Conservation (phyloP, 2,888 invertebrate species). For the Norana najaformis region DNA sequence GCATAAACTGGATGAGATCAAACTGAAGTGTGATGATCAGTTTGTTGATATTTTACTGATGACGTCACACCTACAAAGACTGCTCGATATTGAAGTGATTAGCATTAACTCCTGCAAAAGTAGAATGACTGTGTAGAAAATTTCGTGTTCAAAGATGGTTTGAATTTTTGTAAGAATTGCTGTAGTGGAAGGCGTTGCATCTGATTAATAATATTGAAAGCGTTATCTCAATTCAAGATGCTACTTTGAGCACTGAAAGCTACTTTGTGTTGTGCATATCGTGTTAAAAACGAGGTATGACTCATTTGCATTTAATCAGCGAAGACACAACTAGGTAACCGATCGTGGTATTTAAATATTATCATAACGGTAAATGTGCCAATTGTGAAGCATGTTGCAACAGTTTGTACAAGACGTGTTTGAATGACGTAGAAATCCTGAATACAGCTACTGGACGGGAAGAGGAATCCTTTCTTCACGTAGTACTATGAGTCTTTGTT, state of each 20-base stretch:
- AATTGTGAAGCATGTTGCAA: background rate
- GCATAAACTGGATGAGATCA: background rate
- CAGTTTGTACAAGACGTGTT: background rate
- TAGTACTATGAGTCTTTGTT: background rate
- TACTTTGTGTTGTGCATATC: too few species aligned
- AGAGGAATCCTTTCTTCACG: background rate
- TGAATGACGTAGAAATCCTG: background rate
- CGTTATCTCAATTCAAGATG: background rate
- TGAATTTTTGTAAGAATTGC: background rate
- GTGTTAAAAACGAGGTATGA: too few species aligned
- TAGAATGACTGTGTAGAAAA: background rate
- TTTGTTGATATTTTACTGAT: background rate
- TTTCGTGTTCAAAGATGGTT: background rate
- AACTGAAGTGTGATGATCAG: background rate
- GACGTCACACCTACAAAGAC: background rate
- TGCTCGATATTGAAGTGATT: background rate
- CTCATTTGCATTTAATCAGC: slow-evolving; percentile 13
- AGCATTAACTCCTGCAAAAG: background rate
- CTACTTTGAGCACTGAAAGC: background rate
- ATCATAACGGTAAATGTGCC: background rate
- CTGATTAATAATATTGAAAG: background rate
- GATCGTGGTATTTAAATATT: background rate
- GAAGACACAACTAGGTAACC: background rate
- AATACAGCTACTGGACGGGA: background rate
- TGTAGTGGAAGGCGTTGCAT: background rate